Evolutionary conservation across 2,888 invertebrate genomes (phyloP).

Genomic region (Acrobasis repandana): DNA sequence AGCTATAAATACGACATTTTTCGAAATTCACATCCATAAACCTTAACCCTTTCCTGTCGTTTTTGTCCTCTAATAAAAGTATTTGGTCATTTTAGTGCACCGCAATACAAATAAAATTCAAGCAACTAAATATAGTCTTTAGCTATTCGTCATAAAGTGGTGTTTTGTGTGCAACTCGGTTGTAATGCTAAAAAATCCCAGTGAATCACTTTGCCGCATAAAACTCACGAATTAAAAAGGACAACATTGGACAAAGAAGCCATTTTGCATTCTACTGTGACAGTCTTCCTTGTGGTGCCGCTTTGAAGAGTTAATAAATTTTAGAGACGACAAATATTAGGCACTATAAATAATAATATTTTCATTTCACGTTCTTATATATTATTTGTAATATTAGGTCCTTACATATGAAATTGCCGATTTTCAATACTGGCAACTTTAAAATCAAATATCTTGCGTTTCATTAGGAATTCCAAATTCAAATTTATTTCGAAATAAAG

Average conservation of each 20-base stretch:
- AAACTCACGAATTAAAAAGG: constrained; percentile 80
- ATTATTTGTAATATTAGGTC: too few relatives aligned
- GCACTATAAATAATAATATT: too few relatives aligned
- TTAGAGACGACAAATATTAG: constrained; percentile 40
- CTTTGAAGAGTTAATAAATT: constrained; percentile 45
- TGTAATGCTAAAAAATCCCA: constrained; percentile 48
- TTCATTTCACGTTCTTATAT: too few relatives aligned
- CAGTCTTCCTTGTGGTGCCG: constrained; percentile 76
- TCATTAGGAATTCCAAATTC: too few relatives aligned
- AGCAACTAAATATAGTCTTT: constrained; percentile 27
- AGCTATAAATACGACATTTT: constrained; percentile 34
- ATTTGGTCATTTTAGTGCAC: constrained; percentile 47
- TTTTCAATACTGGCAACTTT: too few relatives aligned
- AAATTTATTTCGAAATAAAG: too few relatives aligned
- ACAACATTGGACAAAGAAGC: constrained; percentile 78
- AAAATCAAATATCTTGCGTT: too few relatives aligned
- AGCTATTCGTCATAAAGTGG: constrained; percentile 24
- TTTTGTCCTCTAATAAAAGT: constrained; percentile 59
- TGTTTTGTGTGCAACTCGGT: constrained; percentile 28
- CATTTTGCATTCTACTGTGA: constrained; percentile 80
- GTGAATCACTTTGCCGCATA: constrained; percentile 80
- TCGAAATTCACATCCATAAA: constrained; percentile 44
- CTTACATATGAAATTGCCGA: too few relatives aligned
- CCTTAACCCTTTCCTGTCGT: constrained; percentile 49
- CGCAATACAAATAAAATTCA: constrained; percentile 20